A percentile compares a stretch with the other conserved stretches of the same genome.
phyloP scores from a whole-genome alignment of 2,888 invertebrate species.

The Conus canariensis region DNA sequence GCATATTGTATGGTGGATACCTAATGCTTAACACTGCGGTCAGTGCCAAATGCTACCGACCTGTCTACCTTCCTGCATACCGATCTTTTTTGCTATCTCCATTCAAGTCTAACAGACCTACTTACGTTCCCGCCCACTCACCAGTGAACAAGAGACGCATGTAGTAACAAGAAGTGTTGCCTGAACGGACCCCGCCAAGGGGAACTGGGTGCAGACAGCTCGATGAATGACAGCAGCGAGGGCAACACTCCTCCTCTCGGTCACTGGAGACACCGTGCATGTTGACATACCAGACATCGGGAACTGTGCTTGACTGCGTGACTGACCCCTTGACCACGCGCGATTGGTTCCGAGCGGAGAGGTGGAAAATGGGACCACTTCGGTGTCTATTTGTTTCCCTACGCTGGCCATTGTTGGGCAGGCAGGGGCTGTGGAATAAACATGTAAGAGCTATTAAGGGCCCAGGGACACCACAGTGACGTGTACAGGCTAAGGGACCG shows the following conservation, averaged over 20 bases:
- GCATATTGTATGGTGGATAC: too few species aligned
- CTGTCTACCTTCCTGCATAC: too few species aligned
- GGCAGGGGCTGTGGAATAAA: neutral
- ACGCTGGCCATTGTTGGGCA: neutral
- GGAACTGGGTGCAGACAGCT: neutral
- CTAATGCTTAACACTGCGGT: too few species aligned
- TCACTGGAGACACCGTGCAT: neutral
- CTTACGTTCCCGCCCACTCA: too few species aligned
- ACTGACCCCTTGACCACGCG: neutral
- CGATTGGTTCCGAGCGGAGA: neutral
- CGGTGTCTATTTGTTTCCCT: neutral
- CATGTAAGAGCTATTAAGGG: neutral
- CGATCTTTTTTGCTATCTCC: too few species aligned
- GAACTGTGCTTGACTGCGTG: constrained; percentile 6
- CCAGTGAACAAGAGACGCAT: too few species aligned
- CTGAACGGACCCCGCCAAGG: neutral
- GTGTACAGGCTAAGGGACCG: neutral
- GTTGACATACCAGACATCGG: constrained; percentile 1
- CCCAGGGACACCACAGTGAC: neutral
- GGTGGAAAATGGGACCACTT: constrained; percentile 7
- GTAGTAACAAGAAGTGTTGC: too few species aligned
- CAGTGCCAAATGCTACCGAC: too few species aligned
- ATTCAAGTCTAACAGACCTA: too few species aligned
- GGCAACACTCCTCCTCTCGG: neutral
- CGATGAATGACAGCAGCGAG: neutral